phyloP scores from a whole-genome alignment of 2,797 vertebrate species.

The Sebastes elongatus region DNA sequence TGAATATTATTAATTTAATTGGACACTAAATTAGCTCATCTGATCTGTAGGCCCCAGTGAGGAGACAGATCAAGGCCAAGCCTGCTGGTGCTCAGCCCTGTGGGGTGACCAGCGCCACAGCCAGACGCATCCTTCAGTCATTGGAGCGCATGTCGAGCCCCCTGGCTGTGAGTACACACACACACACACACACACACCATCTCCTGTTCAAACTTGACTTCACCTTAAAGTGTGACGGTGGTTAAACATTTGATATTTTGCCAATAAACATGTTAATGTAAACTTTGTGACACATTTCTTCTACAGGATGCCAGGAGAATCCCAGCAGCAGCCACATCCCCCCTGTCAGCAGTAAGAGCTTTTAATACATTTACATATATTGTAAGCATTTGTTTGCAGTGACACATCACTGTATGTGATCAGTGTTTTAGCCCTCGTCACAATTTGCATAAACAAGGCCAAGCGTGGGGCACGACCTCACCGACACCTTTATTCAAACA shows the following conservation, averaged over 20 bases:
- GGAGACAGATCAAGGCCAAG: slow-evolving; percentile 95
- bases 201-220: neutral
- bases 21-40: slow-evolving; percentile 17
- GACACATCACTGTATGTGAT: neutral
- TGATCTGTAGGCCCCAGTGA: slow-evolving; percentile 86
- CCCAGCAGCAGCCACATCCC: slow-evolving; percentile 86
- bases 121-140: slow-evolving; percentile 93
- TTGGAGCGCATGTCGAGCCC: slow-evolving; percentile 98
- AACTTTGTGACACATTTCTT: neutral
- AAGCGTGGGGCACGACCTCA: too few relatives aligned
- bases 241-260: neutral
- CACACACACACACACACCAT: neutral
- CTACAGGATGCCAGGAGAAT: slow-evolving; percentile 96
- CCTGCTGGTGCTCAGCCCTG: slow-evolving; percentile 88
- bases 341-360: slow-evolving; percentile 88
- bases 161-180: slow-evolving; percentile 86
- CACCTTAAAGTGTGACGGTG: neutral
- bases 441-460: too few relatives aligned
- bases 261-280: neutral
- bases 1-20: slow-evolving; percentile 1
- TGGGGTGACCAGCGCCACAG: slow-evolving; percentile 95
- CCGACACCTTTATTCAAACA: too few relatives aligned
- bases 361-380: neutral
- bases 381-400: neutral
- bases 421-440: too few relatives aligned